These are phyloP conservation scores for Coregonus clupeaformis DNA, from an alignment of 2,113 vertebrate species.

Conservation along the genomic window DNA sequence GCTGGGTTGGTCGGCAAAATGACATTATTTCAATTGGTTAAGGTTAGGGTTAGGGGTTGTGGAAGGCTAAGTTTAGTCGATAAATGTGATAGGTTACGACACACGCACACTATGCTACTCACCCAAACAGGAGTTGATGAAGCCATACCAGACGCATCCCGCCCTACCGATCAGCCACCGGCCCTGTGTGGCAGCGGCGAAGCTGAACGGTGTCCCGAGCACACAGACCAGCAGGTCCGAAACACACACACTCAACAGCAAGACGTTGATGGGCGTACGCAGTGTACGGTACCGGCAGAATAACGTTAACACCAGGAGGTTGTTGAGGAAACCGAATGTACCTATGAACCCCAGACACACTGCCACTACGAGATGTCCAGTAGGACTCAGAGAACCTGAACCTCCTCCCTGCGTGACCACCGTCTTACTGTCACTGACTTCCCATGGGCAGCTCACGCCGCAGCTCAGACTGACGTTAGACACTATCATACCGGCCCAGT, in stretches of 20 bases:
- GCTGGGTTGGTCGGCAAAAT: too few relatives aligned
- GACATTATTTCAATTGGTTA: too few relatives aligned
- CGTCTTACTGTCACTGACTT: slow-evolving; percentile 16
- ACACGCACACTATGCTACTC: slow-evolving; percentile 41
- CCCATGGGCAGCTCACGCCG: slow-evolving; percentile 14
- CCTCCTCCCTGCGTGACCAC: slow-evolving; percentile 25
- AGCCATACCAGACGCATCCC: slow-evolving; percentile 79
- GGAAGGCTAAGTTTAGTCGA: too few relatives aligned
- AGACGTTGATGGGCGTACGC: slow-evolving; percentile 80
- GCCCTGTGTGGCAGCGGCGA: slow-evolving; percentile 76
- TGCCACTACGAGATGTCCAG: slow-evolving; percentile 75
- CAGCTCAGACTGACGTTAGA: slow-evolving; percentile 67
- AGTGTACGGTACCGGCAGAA: slow-evolving; percentile 75
- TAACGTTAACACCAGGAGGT: slow-evolving; percentile 72
- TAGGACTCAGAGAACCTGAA: slow-evolving; percentile 52
- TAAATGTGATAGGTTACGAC: too few relatives aligned
- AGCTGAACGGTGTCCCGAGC: slow-evolving; percentile 76
- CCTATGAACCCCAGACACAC: slow-evolving; percentile 76
- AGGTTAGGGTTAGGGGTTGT: too few relatives aligned
- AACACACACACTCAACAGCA: slow-evolving; percentile 77
- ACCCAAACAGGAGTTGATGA: slow-evolving; percentile 69
- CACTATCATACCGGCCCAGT: slow-evolving; percentile 57
- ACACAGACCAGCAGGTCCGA: slow-evolving; percentile 80
- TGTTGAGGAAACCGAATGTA: slow-evolving; percentile 70
- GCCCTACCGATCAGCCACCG: slow-evolving; percentile 76